Evolutionary conservation across 1,140 invertebrate genomes (phyloP), one percentile per base, ranked within the genome.

Genomic region (Ruditapes philippinarum): DNA sequence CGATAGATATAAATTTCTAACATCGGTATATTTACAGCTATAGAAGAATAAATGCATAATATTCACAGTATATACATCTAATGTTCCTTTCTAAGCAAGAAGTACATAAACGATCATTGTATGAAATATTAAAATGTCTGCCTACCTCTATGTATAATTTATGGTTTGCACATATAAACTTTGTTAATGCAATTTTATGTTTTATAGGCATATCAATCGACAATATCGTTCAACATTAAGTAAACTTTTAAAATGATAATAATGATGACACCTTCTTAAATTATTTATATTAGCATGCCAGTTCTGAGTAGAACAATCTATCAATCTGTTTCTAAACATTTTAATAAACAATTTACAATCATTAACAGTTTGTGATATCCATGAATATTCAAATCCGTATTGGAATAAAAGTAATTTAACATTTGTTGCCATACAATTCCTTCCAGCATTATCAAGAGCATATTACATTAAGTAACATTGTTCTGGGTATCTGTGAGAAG

Each of bases 381-480:
- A 84, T 4, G 54, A 62, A 57, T 62, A 73, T 0, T 45, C 82
- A 54, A 84, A 84, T n/a, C 82, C 82, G 51, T 49, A 36, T 11
- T 17, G n/a, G 45, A 33, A 84, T 33, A 84, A 19, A 5, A 51
- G n/a, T 36, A 49, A 19, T 36, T 84, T 70, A 51, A 84, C 49
- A 25, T 84, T 73, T 12, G 65, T 22, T 19, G 38, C 62, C 82
- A 38, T 73, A 49, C 65, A 70, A 25, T 9, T 9, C n/a, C 82
- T 14, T 22, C 68, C 82, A 22, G 65, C 62, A 7, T 70, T n/a
- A 73, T 70, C 82, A 51, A 84, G 40, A 12, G 28, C 42, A 38
- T 82, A 85, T n/a, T n/a, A 51, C 82, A 85, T 85, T 14, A 31
- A n/a, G 62, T 87, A 87, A 60, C 84, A 87, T 78, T 87, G 45